Conservation (phyloP, 2,888 invertebrate genomes). For the Callyntrura guangdongensis region DNA sequence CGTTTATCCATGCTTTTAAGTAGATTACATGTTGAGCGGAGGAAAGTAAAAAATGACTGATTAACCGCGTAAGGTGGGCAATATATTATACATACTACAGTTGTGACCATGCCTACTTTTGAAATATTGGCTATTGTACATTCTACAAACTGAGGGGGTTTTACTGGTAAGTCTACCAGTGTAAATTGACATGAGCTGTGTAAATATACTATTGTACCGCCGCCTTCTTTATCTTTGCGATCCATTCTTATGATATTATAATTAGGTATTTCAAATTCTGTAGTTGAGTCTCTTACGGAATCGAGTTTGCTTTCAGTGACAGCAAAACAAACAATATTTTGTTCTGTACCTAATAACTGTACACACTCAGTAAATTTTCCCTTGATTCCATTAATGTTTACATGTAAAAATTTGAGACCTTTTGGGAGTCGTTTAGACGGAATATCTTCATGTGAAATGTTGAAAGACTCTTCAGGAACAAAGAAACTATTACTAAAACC, state of each 20-base stretch:
- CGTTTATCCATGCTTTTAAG: neutral
- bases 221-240: conserved; percentile 36
- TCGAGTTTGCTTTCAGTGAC: conserved; percentile 43
- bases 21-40: neutral
- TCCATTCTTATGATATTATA: conserved; percentile 26
- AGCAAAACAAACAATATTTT: neutral
- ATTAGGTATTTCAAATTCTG: conserved; percentile 8
- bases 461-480: too few relatives aligned
- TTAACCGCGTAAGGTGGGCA: conserved; percentile 20
- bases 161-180: neutral
- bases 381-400: conserved; percentile 43
- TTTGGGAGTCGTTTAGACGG: conserved; percentile 10
- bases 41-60: conserved; percentile 8
- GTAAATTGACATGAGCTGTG: neutral
- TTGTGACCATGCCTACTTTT: neutral
- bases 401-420: conserved; percentile 20
- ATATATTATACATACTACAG: neutral
- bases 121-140: conserved; percentile 17
- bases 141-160: conserved; percentile 26
- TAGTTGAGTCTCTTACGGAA: neutral
- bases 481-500: too few relatives aligned
- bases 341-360: neutral
- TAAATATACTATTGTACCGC: conserved; percentile 42
- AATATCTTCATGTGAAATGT: too few relatives aligned
- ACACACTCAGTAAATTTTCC: too few relatives aligned